These are phyloP conservation scores for Microtus oregoni DNA, from an alignment of 2,113 vertebrate species.

Conservation along the genomic window DNA sequence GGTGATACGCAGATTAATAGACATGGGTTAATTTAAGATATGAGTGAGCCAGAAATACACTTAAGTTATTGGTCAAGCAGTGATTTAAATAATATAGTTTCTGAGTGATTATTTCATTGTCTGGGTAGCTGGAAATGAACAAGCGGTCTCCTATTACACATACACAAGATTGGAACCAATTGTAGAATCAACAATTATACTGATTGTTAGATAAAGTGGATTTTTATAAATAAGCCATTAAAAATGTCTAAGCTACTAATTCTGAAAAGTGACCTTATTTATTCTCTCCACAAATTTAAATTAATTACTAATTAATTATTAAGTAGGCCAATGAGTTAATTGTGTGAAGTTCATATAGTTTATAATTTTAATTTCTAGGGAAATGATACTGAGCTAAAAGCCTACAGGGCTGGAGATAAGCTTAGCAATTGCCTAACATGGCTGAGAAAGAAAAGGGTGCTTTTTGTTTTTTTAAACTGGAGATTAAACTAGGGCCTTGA, in stretches of 20 bases:
- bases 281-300: neutral
- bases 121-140: too few relatives aligned
- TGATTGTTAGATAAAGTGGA: neutral
- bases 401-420: neutral
- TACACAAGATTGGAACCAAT: neutral
- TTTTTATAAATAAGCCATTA: conserved; percentile 24
- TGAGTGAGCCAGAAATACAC: too few relatives aligned
- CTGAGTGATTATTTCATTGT: too few relatives aligned
- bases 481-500: neutral
- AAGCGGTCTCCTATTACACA: too few relatives aligned
- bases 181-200: neutral
- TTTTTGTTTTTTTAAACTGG: neutral
- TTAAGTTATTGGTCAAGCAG: too few relatives aligned
- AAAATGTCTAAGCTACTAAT: conserved; percentile 22
- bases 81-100: too few relatives aligned
- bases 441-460: neutral
- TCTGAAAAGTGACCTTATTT: conserved; percentile 53
- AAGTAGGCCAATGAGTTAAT: neutral
- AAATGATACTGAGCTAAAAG: neutral
- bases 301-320: neutral
- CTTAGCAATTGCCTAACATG: neutral
- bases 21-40: too few relatives aligned
- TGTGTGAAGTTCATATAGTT: neutral
- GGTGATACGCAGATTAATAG: too few relatives aligned
- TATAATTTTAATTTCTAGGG: neutral